phyloP scores from a whole-genome alignment of 2,888 invertebrate species.

The Dusona sp. region DNA sequence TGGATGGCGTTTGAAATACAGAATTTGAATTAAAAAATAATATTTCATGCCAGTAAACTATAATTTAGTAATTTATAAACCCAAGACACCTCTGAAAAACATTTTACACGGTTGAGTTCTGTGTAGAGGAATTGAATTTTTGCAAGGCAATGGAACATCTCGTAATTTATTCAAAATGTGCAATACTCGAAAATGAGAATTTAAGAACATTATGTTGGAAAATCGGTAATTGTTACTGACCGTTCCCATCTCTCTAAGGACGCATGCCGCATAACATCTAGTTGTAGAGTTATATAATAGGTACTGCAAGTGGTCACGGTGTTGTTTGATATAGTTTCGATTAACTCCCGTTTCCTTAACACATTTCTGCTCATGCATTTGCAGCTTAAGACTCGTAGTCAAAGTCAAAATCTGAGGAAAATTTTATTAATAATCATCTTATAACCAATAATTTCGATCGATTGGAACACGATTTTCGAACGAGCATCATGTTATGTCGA shows the following conservation, averaged over 20 bases:
- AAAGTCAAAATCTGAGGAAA: neutral
- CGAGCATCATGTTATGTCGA: neutral
- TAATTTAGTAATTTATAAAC: too few relatives aligned
- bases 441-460: neutral
- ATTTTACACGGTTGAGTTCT: too few relatives aligned
- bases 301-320: neutral
- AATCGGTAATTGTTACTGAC: neutral
- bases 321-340: neutral
- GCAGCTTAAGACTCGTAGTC: neutral
- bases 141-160: too few relatives aligned
- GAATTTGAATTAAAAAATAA: too few relatives aligned
- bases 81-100: too few relatives aligned
- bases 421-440: neutral
- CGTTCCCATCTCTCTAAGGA: neutral
- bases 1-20: too few relatives aligned
- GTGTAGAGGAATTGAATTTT: too few relatives aligned
- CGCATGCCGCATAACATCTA: neutral
- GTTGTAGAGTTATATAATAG: neutral
- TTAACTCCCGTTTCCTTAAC: neutral
- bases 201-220: neutral
- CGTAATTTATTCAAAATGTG: neutral
- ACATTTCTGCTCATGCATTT: neutral
- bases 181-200: neutral
- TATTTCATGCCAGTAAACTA: too few relatives aligned
- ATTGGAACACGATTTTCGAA: neutral